Evolutionary conservation across 53 echinoderm and acorn worm genomes (phyloP).

Genomic region (Patiria pectinifera): DNA sequence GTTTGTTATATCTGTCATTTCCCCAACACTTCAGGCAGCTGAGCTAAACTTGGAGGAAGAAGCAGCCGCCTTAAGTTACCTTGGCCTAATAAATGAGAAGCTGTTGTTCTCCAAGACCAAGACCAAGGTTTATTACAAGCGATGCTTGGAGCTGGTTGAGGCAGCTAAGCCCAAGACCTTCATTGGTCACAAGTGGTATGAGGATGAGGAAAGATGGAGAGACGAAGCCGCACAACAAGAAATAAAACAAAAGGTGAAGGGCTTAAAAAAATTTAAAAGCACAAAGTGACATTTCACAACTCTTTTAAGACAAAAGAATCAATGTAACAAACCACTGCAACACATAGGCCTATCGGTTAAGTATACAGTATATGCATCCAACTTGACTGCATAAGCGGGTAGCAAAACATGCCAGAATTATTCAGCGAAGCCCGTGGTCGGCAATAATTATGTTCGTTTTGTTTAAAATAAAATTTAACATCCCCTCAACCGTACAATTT

Average conservation of each 20-base stretch:
- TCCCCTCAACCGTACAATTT: too few species aligned
- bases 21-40: background rate
- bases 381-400: too few species aligned
- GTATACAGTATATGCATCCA: too few species aligned
- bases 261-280: background rate
- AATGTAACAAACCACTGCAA: too few species aligned
- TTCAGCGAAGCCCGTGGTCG: too few species aligned
- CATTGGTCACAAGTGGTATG: constrained; percentile 25
- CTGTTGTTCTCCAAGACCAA: background rate
- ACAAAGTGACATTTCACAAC: too few species aligned
- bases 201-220: constrained; percentile 7
- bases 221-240: constrained; percentile 15
- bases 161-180: constrained; percentile 40
- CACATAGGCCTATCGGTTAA: too few species aligned
- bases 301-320: too few species aligned
- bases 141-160: constrained; percentile 38
- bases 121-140: constrained; percentile 31
- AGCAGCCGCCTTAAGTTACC: constrained; percentile 43
- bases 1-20: background rate
- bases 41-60: constrained; percentile 43
- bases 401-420: too few species aligned
- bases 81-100: constrained; percentile 19
- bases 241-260: constrained; percentile 2
- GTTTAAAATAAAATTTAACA: too few species aligned
- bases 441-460: too few species aligned